phyloP scores from a whole-genome alignment of 2,113 vertebrate genomes.

The Equus przewalskii region DNA sequence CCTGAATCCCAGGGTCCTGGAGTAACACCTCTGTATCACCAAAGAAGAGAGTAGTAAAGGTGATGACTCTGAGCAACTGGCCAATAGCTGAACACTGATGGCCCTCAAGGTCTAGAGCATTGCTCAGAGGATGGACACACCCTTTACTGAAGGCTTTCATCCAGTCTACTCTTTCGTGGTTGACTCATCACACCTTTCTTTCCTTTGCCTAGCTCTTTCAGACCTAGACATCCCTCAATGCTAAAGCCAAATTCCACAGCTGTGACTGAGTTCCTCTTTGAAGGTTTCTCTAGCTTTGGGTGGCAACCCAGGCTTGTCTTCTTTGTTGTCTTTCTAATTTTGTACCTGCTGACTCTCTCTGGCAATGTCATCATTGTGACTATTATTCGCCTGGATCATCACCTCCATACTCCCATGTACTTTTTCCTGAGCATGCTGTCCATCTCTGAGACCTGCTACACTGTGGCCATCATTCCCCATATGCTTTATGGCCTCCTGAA shows the following conservation, averaged over 20 bases:
- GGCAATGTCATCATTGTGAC: constrained; percentile 68
- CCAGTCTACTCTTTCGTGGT: background rate
- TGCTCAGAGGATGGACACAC: background rate
- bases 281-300: constrained; percentile 74
- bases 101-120: too few species aligned
- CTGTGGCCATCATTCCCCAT: constrained; percentile 63
- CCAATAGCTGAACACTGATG: background rate
- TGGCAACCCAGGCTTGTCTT: constrained; percentile 62
- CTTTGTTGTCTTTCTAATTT: constrained; percentile 63
- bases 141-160: background rate
- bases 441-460: constrained; percentile 77
- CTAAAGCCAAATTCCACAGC: constrained; percentile 53
- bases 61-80: background rate
- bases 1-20: background rate
- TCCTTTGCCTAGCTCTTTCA: background rate
- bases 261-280: constrained; percentile 68
- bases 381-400: constrained; percentile 38
- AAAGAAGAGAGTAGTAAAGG: background rate
- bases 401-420: constrained; percentile 74
- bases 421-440: constrained; percentile 74
- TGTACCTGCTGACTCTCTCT: constrained; percentile 71
- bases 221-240: background rate
- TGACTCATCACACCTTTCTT: background rate
- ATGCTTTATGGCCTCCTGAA: constrained; percentile 70
- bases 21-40: background rate